Evolutionary conservation across 2,888 invertebrate species (phyloP), one percentile per base, ranked within the genome.

Genomic region (Terebella lapidaria): DNA sequence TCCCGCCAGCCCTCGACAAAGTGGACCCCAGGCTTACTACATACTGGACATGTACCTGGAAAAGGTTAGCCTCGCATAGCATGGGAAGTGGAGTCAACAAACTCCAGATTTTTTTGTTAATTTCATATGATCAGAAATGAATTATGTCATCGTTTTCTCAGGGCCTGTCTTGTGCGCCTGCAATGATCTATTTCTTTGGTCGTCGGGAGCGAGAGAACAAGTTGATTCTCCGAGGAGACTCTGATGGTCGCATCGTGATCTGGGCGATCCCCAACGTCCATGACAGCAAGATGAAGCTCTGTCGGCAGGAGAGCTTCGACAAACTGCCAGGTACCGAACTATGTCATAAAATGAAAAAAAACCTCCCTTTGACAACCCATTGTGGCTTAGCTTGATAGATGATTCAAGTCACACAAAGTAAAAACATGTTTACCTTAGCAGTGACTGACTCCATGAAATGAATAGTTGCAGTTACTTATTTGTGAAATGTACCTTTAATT

Each of bases 201-300:
- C 68, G 72, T 3, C 85, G 87, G 2, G 87, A 88, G 24, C 87
- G 86, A 53, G 66, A 71, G 56, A 62, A 57, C 25, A 84, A 89
- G 64, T 84, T 91, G 71, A 78, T 92, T 47, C 79, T 96, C 3
- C 85, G 95, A 1, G 95, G 95, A 0, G 95, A 96, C 80, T 93
- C 93, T 0, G 91, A 91, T 70, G 95, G 95, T 0, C 89, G 89
- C 20, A 88, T 96, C 1, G 87, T 90, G 2, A 84, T 92, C 3
- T 96, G 95, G 95, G 87, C 86, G 60, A 88, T 95, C 3, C 94
- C 94, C 2, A 90, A 92, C 49, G 87, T 91, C 2, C 87, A 88
- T 0, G 82, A 85, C 56, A 85, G 87, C 1, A 86, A 88, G 72
- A 81, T 84, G 65, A 81, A 76, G 60, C 82, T 86, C 72, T 82